phyloP scores from a whole-genome alignment of 2,797 vertebrate species.

The Semaprochilodus insignis region DNA sequence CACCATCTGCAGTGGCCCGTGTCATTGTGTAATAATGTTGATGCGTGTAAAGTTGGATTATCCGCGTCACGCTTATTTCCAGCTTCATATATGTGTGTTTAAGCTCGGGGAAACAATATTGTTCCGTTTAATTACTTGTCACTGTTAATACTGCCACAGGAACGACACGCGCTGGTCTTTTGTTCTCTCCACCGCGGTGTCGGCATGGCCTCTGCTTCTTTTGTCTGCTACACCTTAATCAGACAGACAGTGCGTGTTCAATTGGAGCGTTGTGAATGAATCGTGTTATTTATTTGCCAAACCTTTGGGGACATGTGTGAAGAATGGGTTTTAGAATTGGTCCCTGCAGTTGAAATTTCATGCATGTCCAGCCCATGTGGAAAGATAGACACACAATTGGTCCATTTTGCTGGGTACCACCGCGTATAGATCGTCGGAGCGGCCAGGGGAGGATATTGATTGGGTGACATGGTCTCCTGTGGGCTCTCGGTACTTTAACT shows the following conservation, averaged over 20 bases:
- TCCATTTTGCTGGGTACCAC: conserved; percentile 15
- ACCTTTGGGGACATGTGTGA: conserved; percentile 1
- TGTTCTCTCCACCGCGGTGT: neutral
- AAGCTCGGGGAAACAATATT: conserved; percentile 4
- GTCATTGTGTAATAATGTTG: neutral
- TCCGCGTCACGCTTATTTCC: neutral
- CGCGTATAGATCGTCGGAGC: neutral
- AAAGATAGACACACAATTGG: neutral
- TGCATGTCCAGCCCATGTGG: neutral
- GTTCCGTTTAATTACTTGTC: conserved; percentile 23
- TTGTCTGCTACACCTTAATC: conserved; percentile 24
- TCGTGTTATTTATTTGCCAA: conserved; percentile 30
- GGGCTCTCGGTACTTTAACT: conserved; percentile 42
- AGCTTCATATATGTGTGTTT: conserved; percentile 1
- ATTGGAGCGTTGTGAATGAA: conserved; percentile 3
- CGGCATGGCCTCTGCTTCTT: neutral
- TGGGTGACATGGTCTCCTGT: conserved; percentile 35
- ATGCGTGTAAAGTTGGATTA: conserved; percentile 1
- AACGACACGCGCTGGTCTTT: neutral
- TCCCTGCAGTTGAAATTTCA: conserved; percentile 5
- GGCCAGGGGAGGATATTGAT: conserved; percentile 52
- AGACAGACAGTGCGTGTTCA: conserved; percentile 14
- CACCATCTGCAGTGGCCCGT: neutral
- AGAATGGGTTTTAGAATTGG: conserved; percentile 27
- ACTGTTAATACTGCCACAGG: neutral